These are phyloP conservation scores for Drosophila fulvimacula DNA, from an alignment of 2,888 invertebrate species.

Conservation along the genomic window DNA sequence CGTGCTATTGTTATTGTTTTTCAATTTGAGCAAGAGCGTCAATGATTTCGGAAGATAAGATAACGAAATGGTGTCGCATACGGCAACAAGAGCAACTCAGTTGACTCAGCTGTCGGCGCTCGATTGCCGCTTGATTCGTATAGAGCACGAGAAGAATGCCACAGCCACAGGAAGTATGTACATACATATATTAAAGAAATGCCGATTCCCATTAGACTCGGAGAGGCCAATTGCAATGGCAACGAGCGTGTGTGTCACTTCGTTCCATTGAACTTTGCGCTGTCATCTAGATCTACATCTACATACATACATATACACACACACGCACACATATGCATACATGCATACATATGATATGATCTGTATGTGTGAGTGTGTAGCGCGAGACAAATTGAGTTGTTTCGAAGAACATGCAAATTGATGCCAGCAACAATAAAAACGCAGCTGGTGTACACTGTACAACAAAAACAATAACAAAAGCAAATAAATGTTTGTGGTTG, in stretches of 20 bases:
- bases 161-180: constrained; percentile 26
- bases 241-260: constrained; percentile 69
- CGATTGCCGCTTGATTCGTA: constrained; percentile 20
- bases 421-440: constrained; percentile 19
- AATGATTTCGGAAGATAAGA: constrained; percentile 50
- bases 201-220: constrained; percentile 55
- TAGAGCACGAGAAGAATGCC: background rate
- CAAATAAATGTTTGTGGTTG: constrained; percentile 72
- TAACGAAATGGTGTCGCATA: constrained; percentile 36
- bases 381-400: constrained; percentile 56
- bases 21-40: background rate
- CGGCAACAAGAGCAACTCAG: constrained; percentile 6
- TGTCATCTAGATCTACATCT: constrained; percentile 24
- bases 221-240: constrained; percentile 44
- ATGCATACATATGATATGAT: background rate
- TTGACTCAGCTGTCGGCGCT: constrained; percentile 47
- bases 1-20: constrained; percentile 18
- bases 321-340: constrained; percentile 2
- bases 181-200: constrained; percentile 31
- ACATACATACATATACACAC: too few relatives aligned
- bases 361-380: background rate
- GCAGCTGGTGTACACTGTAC: constrained; percentile 5
- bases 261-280: constrained; percentile 74
- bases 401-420: constrained; percentile 53
- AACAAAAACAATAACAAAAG: constrained; percentile 28